These are phyloP conservation scores for Acanthis flammea DNA, from an alignment of 2,797 vertebrate genomes.

Conservation along the genomic window DNA sequence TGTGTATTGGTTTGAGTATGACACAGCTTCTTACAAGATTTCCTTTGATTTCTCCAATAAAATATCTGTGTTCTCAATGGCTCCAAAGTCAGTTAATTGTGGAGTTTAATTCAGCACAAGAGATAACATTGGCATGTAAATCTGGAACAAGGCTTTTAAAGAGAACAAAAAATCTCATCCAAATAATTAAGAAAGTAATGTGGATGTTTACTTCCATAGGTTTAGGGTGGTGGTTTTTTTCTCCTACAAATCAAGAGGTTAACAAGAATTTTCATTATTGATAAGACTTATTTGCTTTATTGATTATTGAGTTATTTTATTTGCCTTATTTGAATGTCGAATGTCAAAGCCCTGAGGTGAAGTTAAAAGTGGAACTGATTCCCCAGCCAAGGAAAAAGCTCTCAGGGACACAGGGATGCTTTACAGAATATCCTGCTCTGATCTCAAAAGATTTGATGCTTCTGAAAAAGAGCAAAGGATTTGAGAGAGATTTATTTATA, in stretches of 20 bases:
- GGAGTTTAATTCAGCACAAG: background rate
- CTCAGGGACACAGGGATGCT: background rate
- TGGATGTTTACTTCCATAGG: background rate
- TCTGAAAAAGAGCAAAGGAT: background rate
- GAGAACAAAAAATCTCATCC: background rate
- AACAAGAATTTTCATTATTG: background rate
- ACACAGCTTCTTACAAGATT: background rate
- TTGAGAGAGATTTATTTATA: background rate
- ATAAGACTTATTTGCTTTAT: background rate
- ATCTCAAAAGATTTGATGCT: background rate
- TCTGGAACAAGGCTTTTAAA: background rate
- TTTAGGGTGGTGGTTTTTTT: accelerated
- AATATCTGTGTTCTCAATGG: background rate
- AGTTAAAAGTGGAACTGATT: background rate
- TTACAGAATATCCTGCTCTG: background rate
- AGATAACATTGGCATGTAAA: accelerated
- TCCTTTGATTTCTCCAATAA: background rate
- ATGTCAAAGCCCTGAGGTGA: background rate
- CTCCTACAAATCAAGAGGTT: background rate
- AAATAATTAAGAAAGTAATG: background rate
- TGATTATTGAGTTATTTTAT: background rate
- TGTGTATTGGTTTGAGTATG: background rate
- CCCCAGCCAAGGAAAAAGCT: background rate
- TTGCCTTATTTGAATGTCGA: background rate
- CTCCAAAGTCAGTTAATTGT: background rate